Conservation (phyloP, 2,113 vertebrate species). For the Mugil cephalus region DNA sequence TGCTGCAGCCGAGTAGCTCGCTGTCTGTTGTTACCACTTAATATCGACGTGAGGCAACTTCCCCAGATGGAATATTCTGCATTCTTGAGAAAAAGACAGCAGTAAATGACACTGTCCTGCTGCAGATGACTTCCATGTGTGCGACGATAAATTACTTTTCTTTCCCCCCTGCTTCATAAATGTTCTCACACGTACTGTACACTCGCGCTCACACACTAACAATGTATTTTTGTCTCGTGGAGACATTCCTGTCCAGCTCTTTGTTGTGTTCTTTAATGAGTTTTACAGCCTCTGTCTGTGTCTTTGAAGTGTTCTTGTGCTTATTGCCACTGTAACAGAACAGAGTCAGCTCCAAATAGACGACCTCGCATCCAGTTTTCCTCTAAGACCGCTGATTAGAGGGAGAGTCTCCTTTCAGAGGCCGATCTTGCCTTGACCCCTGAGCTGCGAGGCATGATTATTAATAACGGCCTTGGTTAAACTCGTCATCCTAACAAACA, state of each 20-base stretch:
- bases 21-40: slow-evolving; percentile 58
- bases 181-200: slow-evolving; percentile 71
- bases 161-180: slow-evolving; percentile 73
- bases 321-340: slow-evolving; percentile 56
- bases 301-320: slow-evolving; percentile 63
- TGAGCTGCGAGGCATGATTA: slow-evolving; percentile 25
- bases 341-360: slow-evolving; percentile 55
- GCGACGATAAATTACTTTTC: slow-evolving; percentile 78
- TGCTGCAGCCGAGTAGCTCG: slow-evolving; percentile 24
- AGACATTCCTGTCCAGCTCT: slow-evolving; percentile 71
- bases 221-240: slow-evolving; percentile 63
- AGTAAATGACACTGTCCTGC: slow-evolving; percentile 77
- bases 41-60: slow-evolving; percentile 66
- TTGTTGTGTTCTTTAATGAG: slow-evolving; percentile 80
- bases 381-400: slow-evolving; percentile 41
- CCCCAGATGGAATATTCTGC: slow-evolving; percentile 73
- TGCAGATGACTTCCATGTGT: slow-evolving; percentile 80
- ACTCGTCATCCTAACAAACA: slow-evolving; percentile 13
- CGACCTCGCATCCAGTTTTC: slow-evolving; percentile 50
- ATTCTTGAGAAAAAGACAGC: slow-evolving; percentile 72
- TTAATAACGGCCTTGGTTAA: slow-evolving; percentile 46
- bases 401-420: slow-evolving; percentile 40
- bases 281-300: slow-evolving; percentile 76
- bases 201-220: slow-evolving; percentile 44
- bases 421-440: slow-evolving; percentile 28